Conservation (phyloP, 2,888 invertebrate genomes). For the Hydrotaea diabolus region DNA sequence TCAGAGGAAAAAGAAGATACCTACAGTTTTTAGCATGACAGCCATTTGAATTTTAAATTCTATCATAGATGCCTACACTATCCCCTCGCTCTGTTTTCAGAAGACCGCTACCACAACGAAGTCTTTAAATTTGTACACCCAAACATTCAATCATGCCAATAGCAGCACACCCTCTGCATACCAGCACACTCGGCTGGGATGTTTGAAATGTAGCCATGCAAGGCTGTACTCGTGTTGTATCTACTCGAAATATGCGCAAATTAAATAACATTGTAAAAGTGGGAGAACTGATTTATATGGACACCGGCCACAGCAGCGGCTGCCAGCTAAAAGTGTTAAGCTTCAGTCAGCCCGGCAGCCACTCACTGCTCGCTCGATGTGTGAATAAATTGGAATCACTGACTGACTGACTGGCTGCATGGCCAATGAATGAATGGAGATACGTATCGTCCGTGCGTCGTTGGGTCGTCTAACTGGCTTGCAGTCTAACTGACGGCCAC, state of each 20-base stretch:
- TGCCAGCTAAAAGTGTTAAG: slow-evolving; percentile 18
- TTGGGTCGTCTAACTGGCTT: no score
- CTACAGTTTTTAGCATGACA: neutral
- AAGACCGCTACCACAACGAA: no score
- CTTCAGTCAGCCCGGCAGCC: no score
- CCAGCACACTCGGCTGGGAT: neutral
- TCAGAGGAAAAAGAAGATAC: neutral
- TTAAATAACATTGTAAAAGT: slow-evolving; percentile 58
- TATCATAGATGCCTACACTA: no score
- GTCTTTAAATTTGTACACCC: no score
- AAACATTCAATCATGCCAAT: neutral
- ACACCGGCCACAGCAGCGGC: neutral
- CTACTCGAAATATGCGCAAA: slow-evolving; percentile 26
- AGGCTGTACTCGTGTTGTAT: neutral
- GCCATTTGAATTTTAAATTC: neutral
- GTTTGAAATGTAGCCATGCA: neutral
- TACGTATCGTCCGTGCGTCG: slow-evolving; percentile 19
- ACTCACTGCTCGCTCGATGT: slow-evolving; percentile 1
- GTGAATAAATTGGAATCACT: slow-evolving; percentile 15
- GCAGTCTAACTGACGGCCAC: neutral
- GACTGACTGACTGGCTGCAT: neutral
- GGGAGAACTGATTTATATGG: slow-evolving; percentile 53
- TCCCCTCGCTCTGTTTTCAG: neutral
- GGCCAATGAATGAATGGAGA: neutral
- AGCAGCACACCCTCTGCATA: neutral